phyloP scores from a whole-genome alignment of 2,888 invertebrate genomes.

The Lepetodrilus schrolli region DNA sequence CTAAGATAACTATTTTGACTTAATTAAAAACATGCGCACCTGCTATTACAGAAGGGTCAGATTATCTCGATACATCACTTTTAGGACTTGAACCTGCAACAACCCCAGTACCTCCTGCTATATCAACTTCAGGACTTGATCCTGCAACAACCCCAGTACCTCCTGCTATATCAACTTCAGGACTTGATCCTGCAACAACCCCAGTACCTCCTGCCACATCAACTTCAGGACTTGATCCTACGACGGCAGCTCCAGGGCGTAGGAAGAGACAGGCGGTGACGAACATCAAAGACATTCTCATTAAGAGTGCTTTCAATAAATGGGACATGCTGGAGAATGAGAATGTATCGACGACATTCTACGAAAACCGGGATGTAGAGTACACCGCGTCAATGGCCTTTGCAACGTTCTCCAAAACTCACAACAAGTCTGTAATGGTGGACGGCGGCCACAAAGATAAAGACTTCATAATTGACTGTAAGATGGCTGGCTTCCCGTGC shows the following conservation, averaged over 20 bases:
- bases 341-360: slow-evolving; percentile 27
- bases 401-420: slow-evolving; percentile 42
- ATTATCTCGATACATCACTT: no score
- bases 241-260: background rate
- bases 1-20: no score
- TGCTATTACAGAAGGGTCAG: no score
- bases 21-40: no score
- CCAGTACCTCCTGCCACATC: background rate
- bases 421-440: slow-evolving; percentile 36
- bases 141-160: no score
- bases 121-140: no score
- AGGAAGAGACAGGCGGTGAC: background rate
- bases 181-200: background rate
- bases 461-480: slow-evolving; percentile 60
- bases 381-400: slow-evolving; percentile 49
- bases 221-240: background rate
- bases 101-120: no score
- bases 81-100: no score
- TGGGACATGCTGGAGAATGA: slow-evolving; percentile 56
- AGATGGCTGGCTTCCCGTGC: slow-evolving; percentile 55
- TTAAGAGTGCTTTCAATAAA: slow-evolving; percentile 47
- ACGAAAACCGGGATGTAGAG: slow-evolving; percentile 36
- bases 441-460: slow-evolving; percentile 51
- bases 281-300: slow-evolving; percentile 33
- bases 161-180: background rate